phyloP scores from a whole-genome alignment of 2,797 vertebrate species.

The Brotula barbata region DNA sequence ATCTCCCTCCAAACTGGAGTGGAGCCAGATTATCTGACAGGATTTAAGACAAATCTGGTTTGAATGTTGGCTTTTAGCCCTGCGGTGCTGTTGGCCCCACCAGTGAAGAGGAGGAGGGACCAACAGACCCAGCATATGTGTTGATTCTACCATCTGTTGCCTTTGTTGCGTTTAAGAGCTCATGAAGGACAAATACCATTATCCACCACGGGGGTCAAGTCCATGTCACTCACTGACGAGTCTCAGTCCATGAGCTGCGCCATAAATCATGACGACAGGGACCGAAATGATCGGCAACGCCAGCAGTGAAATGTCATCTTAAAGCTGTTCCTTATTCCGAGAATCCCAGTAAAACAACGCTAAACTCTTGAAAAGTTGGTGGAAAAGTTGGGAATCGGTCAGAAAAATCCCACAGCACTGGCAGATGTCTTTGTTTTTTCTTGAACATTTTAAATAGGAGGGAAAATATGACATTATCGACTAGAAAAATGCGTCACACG shows the following conservation, averaged over 20 bases:
- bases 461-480: no score
- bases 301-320: no score
- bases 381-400: no score
- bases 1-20: constrained; percentile 12
- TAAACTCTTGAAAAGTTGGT: no score
- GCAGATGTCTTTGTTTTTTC: no score
- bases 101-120: constrained; percentile 40
- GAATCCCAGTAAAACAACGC: no score
- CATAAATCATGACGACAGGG: not conserved
- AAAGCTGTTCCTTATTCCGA: no score
- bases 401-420: no score
- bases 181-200: constrained; percentile 19
- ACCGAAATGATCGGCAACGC: no score
- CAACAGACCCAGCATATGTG: constrained; percentile 39
- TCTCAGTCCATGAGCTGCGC: constrained; percentile 15
- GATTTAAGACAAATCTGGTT: constrained; percentile 36
- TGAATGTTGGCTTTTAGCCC: constrained; percentile 44
- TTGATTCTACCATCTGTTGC: constrained; percentile 68
- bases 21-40: constrained; percentile 6
- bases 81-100: constrained; percentile 18
- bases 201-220: constrained; percentile 45
- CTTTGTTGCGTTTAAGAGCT: constrained; percentile 54
- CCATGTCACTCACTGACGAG: constrained; percentile 10
- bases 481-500: no score
- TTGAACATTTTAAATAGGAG: no score